A percentile compares a stretch with the other conserved stretches of the same genome.
Conservation (phyloP, 2,113 vertebrate species). For the Prunella fulvescens region DNA sequence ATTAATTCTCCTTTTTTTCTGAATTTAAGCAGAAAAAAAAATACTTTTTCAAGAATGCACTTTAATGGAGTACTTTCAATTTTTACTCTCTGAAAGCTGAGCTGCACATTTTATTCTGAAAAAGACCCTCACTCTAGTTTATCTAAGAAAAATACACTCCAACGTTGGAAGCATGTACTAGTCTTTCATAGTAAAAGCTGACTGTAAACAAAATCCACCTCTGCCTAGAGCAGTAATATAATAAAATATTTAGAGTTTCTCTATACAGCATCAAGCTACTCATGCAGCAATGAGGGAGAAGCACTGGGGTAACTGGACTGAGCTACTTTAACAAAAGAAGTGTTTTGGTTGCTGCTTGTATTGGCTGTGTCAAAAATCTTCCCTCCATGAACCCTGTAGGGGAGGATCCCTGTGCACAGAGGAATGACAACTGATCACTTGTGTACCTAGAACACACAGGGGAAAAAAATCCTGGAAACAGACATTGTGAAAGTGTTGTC, state of each 20-base stretch:
- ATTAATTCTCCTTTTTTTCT: background rate
- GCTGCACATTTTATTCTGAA: background rate
- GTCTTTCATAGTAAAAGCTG: background rate
- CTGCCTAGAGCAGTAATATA: background rate
- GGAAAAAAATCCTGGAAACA: background rate
- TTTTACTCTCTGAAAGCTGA: background rate
- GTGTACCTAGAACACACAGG: background rate
- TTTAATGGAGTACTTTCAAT: background rate
- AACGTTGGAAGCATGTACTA: background rate
- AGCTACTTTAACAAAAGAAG: background rate
- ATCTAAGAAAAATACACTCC: background rate
- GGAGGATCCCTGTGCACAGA: background rate
- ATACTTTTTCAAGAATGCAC: background rate
- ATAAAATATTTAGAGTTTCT: background rate
- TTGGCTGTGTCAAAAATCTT: accelerated
- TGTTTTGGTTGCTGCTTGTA: accelerated
- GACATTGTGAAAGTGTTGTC: background rate
- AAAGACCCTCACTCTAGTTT: background rate
- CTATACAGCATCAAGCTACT: background rate
- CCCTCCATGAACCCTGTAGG: background rate
- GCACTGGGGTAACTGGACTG: background rate
- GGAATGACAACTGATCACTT: background rate
- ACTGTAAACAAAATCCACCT: background rate
- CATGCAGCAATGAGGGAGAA: background rate
- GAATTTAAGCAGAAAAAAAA: background rate